Evolutionary conservation across 2,113 vertebrate genomes (phyloP).

Genomic region (Rhynchopsitta pachyrhyncha): DNA sequence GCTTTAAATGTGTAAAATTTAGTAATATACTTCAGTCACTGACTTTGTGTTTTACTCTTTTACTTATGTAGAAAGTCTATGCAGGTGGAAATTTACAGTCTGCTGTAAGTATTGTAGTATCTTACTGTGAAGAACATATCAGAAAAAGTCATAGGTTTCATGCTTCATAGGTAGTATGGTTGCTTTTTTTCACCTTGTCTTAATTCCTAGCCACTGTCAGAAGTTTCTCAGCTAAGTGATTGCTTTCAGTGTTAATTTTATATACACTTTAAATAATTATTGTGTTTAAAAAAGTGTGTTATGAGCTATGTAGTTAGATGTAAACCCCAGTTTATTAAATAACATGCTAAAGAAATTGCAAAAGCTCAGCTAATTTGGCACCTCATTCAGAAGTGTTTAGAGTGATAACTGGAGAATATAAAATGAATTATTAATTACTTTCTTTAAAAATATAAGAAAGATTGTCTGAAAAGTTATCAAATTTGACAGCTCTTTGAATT

Average conservation of each 20-base stretch:
- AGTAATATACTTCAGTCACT: background rate
- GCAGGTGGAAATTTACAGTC: background rate
- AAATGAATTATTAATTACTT: background rate
- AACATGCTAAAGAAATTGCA: background rate
- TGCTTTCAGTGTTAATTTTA: background rate
- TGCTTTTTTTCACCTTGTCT: background rate
- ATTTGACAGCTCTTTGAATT: background rate
- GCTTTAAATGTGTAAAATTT: background rate
- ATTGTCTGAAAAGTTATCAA: background rate
- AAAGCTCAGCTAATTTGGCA: background rate
- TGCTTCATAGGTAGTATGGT: fast-evolving
- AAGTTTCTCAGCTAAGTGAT: background rate
- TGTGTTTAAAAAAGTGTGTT: background rate
- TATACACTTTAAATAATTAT: background rate
- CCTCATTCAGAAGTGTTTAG: background rate
- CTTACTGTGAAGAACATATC: background rate
- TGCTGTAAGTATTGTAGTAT: background rate
- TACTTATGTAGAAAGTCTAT: background rate
- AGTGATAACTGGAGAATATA: background rate
- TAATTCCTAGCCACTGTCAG: background rate
- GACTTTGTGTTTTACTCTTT: background rate
- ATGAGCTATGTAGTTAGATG: background rate
- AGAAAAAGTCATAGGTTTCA: background rate
- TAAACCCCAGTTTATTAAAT: background rate
- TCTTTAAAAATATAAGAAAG: background rate